Percentiles rank a stretch among this genome's conserved stretches.
Conservation (phyloP, 2,113 vertebrate species). For the Pheucticus melanocephalus region DNA sequence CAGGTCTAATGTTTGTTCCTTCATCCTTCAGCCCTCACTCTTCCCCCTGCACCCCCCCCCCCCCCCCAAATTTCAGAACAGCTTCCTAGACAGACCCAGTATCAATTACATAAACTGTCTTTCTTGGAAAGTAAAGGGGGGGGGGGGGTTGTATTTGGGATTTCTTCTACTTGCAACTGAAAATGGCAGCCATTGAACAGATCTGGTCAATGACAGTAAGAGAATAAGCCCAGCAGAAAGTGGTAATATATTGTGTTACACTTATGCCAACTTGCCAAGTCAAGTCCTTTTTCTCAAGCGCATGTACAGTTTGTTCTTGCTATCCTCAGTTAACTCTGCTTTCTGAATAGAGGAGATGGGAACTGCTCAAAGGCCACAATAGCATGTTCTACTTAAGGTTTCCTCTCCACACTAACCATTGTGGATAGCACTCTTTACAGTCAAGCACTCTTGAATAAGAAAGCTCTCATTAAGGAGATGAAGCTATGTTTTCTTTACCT, state of each 20-base stretch:
- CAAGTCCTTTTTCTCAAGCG: slow-evolving; percentile 68
- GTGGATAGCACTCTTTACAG: slow-evolving; percentile 63
- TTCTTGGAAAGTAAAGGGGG: slow-evolving; percentile 70
- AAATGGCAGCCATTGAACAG: slow-evolving; percentile 66
- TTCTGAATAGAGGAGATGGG: slow-evolving; percentile 72
- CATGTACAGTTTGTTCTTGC: slow-evolving; percentile 67
- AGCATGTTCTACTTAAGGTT: slow-evolving; percentile 68
- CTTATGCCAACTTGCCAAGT: slow-evolving; percentile 69
- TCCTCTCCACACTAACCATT: slow-evolving; percentile 63
- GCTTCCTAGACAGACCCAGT: slow-evolving; percentile 65
- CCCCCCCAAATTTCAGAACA: background rate
- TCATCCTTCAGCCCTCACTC: background rate
- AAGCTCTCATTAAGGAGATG: slow-evolving; percentile 38
- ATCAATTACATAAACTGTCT: slow-evolving; percentile 64
- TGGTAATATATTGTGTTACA: slow-evolving; percentile 70
- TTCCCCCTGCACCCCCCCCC: background rate
- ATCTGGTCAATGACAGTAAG: slow-evolving; percentile 67
- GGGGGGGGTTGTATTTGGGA: background rate
- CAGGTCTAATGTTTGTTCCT: slow-evolving; percentile 62
- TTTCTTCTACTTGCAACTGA: slow-evolving; percentile 50
- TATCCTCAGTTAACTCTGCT: slow-evolving; percentile 59
- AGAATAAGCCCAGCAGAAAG: slow-evolving; percentile 69
- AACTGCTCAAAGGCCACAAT: slow-evolving; percentile 67
- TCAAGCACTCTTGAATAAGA: slow-evolving; percentile 64
- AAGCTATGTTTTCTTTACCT: slow-evolving; percentile 53